Base-by-base conservation (phyloP, 2,888 invertebrate species). In the Drosophila mulleri region DNA sequence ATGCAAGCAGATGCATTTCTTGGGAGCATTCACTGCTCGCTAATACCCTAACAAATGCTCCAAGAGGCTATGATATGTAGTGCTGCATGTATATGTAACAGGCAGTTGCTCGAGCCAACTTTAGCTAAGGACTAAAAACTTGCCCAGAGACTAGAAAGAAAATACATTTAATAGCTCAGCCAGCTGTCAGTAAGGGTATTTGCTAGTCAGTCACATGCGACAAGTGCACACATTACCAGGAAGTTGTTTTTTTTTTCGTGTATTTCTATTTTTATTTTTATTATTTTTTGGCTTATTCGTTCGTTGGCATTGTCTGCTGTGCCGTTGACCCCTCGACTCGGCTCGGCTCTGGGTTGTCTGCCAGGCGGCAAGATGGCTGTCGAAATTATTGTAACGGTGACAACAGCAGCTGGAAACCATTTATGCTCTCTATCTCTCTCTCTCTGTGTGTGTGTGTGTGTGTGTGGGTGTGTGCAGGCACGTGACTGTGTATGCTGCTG, bases 371-470 rank as follows among this genome's bases (percentile, higher is more conserved):
- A 72, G 78, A 57, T 76, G 78, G 66, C 75, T 80, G 81, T 80
- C 81, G 67, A 80, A 80, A 80, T 79, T 81, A 79, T 78, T 80
- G 75, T 67, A 70, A 60, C 68, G 63, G 67, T 63, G 67, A 67
- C 74, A 80, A 58, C 75, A 63, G 45, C 67, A 70, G 56, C 69
- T 41, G 35, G 39, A 48, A 53, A 29, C 48, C 72, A 72, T 62
- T 71, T 69, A 50, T 62, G 69, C 16, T 56, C 32, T 32, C 18
- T 32, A 14, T 8, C 18, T 18, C 35, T 3, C 2, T 20, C 9
- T 20, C 3, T 16, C 2, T 20, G 11, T 53, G 23, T 52, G 20
- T 37, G 20, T 23, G 44, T 41, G 16, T 53, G 41, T 39, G 18
- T 44, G 54, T 54, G 54, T 59, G 44, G 23, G 12, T 37, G 8